Percentiles rank a stretch among this genome's conserved stretches.
Conservation (phyloP, 2,888 invertebrate species). For the Hetaerina titia region DNA sequence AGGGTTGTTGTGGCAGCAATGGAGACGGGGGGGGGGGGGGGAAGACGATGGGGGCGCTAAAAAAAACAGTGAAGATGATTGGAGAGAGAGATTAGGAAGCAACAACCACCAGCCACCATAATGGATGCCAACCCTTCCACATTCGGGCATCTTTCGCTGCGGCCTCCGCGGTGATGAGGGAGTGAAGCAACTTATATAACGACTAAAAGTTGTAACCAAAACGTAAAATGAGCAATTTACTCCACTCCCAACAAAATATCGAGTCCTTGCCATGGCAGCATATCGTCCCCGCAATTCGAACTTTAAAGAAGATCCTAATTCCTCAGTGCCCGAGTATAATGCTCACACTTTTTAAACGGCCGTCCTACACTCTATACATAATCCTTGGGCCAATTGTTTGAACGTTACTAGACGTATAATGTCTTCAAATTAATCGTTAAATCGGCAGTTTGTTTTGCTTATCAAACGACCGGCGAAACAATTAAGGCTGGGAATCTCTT, state of each 20-base stretch:
- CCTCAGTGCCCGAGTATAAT: no score
- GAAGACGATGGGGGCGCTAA: neutral
- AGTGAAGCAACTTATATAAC: neutral
- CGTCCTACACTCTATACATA: no score
- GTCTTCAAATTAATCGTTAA: no score
- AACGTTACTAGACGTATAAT: no score
- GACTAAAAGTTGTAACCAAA: neutral
- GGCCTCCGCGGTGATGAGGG: neutral
- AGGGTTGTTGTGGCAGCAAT: neutral
- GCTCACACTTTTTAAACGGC: no score
- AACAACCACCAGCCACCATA: neutral
- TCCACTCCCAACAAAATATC: neutral
- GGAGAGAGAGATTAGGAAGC: neutral
- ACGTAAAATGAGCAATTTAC: neutral
- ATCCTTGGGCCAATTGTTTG: no score
- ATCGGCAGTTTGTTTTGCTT: no score
- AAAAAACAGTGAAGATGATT: conserved; percentile 19
- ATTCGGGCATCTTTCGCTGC: neutral
- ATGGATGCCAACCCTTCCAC: neutral
- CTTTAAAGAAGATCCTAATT: neutral
- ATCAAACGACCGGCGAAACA: no score
- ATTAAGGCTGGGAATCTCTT: no score
- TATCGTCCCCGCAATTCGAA: neutral
- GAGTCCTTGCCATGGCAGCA: neutral
- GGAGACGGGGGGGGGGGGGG: neutral